These are phyloP conservation scores for Alces alces DNA, from an alignment of 2,113 vertebrate species.

Conservation along the genomic window DNA sequence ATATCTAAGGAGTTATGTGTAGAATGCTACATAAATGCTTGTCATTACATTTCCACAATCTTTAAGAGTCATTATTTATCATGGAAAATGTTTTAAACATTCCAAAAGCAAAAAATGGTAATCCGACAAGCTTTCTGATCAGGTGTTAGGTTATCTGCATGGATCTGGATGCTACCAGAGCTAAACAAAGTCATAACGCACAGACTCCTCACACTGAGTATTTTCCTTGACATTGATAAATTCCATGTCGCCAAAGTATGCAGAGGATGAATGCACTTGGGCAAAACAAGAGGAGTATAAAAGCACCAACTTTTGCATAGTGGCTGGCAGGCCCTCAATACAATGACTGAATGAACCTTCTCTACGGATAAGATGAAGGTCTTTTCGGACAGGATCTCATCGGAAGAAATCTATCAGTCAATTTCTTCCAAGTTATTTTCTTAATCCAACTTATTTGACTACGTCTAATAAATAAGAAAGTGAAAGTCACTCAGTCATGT, in stretches of 20 bases:
- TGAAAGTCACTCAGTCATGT: not conserved
- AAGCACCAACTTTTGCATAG: not conserved
- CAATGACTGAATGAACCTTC: not conserved
- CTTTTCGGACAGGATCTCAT: conserved; percentile 12
- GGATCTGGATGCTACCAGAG: not conserved
- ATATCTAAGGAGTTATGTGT: not conserved
- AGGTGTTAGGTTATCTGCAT: not conserved
- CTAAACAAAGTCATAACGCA: not conserved
- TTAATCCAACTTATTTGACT: conserved; percentile 5
- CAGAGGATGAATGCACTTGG: conserved; percentile 44
- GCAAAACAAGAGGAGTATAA: conserved; percentile 36
- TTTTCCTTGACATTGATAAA: conserved; percentile 65
- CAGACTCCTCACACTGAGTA: not conserved
- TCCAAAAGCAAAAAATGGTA: not conserved
- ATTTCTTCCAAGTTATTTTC: not conserved
- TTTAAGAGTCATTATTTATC: not conserved
- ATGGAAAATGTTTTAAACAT: not conserved
- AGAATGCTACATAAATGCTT: not conserved
- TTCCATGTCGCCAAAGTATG: conserved; percentile 14
- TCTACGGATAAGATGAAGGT: not conserved
- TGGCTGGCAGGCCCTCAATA: not conserved
- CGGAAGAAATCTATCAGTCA: not conserved
- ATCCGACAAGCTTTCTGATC: not conserved
- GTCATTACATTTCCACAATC: not conserved
- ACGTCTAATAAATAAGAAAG: not conserved